Percentiles rank a stretch among this genome's conserved stretches.
Evolutionary conservation across 2,888 invertebrate genomes (phyloP).

Genomic region (Pseudococcus longispinus): DNA sequence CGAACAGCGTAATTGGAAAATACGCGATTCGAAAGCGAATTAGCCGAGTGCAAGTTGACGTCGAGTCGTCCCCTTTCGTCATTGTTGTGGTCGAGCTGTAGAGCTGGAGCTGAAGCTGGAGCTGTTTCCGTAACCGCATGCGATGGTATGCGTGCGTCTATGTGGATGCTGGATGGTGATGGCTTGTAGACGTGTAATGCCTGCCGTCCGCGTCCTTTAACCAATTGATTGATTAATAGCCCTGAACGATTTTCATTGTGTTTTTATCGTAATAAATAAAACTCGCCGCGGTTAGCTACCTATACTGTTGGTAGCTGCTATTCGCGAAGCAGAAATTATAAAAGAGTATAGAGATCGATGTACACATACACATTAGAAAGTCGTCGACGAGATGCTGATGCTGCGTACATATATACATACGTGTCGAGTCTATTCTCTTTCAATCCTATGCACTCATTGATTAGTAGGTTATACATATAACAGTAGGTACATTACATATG

Average conservation of each 20-base stretch:
- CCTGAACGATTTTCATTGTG: conserved; percentile 54
- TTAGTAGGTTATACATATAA: conserved; percentile 50
- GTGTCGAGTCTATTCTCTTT: not conserved
- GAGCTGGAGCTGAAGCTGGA: not conserved
- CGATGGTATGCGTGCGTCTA: not conserved
- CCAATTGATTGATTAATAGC: conserved; percentile 55
- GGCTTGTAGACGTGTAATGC: conserved; percentile 44
- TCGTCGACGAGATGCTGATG: conserved; percentile 18
- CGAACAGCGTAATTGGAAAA: conserved; percentile 46
- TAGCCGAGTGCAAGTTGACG: not conserved
- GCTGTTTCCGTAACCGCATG: not conserved
- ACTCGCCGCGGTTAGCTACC: conserved; percentile 30
- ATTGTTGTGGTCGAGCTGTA: conserved; percentile 22
- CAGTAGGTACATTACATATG: too few relatives aligned
- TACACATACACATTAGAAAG: conserved; percentile 41
- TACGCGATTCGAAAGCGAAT: conserved; percentile 38
- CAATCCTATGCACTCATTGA: conserved; percentile 33
- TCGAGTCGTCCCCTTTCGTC: conserved; percentile 39
- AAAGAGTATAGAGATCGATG: not conserved
- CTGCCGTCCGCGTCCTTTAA: conserved; percentile 51
- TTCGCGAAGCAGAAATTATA: conserved; percentile 37
- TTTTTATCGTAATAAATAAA: conserved; percentile 56
- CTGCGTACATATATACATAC: too few relatives aligned
- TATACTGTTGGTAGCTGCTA: too few relatives aligned
- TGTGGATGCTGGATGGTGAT: not conserved